Evolutionary conservation across 2,888 invertebrate species (phyloP), one percentile per base, ranked within the genome.

Genomic region (Drosophila dives): DNA sequence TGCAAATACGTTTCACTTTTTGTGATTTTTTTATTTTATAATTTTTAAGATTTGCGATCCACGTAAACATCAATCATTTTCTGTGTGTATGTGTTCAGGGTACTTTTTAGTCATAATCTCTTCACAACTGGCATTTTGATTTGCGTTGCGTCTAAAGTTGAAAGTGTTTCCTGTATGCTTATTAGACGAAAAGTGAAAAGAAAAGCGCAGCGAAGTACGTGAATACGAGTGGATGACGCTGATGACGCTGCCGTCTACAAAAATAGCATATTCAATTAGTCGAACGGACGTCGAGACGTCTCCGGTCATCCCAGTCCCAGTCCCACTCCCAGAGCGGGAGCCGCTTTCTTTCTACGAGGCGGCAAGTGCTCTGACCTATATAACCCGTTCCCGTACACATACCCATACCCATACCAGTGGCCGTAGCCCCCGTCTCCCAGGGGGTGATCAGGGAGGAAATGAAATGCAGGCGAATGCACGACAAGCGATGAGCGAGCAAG

Each of bases 161-260:
- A 90, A 80, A 80, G 86, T 88, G 70, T 60, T 90, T 86, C 86
- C 90, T 90, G 89, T 81, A 86, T 86, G 90, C 86, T 86, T 88
- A 83, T 86, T 83, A 88, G 83, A 88, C 67, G 70, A 80, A 88
- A 86, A 86, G 90, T 86, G 90, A 90, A 88, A 90, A 86, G 76
- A 72, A 61, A 49, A 66, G 67, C 58, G 67, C 55, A 67, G 40
- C 33, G 15, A 56, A 56, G 56, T 69, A 69, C 69, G 80, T 60
- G 59, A 64, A 60, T 63, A 54, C 54, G 75, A 64, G 60, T 67
- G 56, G 56, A 20, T 49, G 73, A 51, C 53, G 61, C 56, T 73
- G 80, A 90, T 90, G 86, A 86, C 86, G 89, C 76, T 75, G 76
- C 73, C 15, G 75, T 72, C 80, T 74, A 86, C 74, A 68, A 76